Percentiles rank a stretch among this genome's conserved stretches.
Evolutionary conservation across 2,888 invertebrate genomes (phyloP).

Genomic region (Pediacus dermestoides): DNA sequence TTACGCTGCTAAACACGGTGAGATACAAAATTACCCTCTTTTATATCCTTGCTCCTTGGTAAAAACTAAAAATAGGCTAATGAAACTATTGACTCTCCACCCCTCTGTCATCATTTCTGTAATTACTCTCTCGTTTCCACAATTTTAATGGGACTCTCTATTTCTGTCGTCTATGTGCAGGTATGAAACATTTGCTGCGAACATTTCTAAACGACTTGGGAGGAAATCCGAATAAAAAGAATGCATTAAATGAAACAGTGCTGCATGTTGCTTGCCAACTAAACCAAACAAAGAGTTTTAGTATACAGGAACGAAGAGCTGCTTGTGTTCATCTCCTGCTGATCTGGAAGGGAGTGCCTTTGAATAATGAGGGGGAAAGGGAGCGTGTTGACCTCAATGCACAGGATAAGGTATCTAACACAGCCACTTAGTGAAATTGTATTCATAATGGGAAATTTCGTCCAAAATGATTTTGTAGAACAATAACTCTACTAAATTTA

Average conservation of each 20-base stretch:
- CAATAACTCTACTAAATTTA: no score
- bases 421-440: no score
- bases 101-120: no score
- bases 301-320: constrained; percentile 56
- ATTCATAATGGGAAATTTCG: no score
- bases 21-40: no score
- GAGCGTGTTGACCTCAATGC: constrained; percentile 59
- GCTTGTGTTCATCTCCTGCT: constrained; percentile 61
- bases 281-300: constrained; percentile 50
- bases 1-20: constrained; percentile 62
- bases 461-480: no score
- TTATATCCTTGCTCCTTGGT: no score
- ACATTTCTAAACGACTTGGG: constrained; percentile 62
- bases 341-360: constrained; percentile 58
- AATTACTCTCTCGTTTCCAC: no score
- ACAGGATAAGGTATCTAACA: constrained; percentile 57
- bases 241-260: constrained; percentile 60
- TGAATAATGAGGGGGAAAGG: constrained; percentile 54
- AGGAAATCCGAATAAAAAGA: constrained; percentile 67
- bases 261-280: constrained; percentile 61
- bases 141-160: no score
- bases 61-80: no score
- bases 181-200: constrained; percentile 58
- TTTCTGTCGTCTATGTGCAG: constrained; percentile 30
- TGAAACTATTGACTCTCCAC: not conserved